Evolutionary conservation across 1,140 invertebrate genomes (phyloP), one percentile per base, ranked within the genome.

Genomic region (Melipona quadrifasciata): DNA sequence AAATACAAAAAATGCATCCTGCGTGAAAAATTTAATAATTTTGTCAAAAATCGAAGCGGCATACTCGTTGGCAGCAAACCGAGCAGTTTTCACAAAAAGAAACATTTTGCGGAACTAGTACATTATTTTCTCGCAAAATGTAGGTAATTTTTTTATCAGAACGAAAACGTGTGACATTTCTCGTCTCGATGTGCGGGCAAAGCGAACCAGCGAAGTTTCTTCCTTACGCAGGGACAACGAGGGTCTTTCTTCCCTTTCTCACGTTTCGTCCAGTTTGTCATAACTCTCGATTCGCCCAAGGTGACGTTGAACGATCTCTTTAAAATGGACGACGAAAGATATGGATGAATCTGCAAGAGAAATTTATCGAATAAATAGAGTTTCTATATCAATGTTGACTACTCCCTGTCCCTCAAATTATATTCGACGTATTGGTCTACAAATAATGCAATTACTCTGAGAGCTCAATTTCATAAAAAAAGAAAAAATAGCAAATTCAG

Each of bases 301-400:
- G 53, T 70, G 17, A 83, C 80, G 39, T 91, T 91, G 78, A 88
- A 91, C 31, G 87, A 87, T 58, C 78, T 89, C 39, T 84, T 87
- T 53, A 86, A 12, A 17, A 91, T 27, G 6, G 89, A 88, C 4
- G 90, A 91, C 24, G 61, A 51, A 1, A 81, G 17, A 19, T 85
- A 88, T 3, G 89, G 89, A 65, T 90, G 78, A 39, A 90, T 78
- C 90, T 91, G 31, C 16, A 47, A 14, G n/a, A 8, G 47, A 72
- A 17, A 61, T 61, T 61, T 16, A 16, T 65, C 27, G 17, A 31
- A 27, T 8, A 14, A 8, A 65, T 10, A 27, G 2, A 31, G 6
- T 27, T 0, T 27, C 64, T 10, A 31, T 10, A 31, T 11, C n/a
- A n/a, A 12, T n/a, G n/a, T 65, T 10, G 2, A 65, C n/a, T 6